A percentile compares a stretch with the other conserved stretches of the same genome.
phyloP scores from a whole-genome alignment of 2,888 invertebrate species.

The Smittia aterrima region DNA sequence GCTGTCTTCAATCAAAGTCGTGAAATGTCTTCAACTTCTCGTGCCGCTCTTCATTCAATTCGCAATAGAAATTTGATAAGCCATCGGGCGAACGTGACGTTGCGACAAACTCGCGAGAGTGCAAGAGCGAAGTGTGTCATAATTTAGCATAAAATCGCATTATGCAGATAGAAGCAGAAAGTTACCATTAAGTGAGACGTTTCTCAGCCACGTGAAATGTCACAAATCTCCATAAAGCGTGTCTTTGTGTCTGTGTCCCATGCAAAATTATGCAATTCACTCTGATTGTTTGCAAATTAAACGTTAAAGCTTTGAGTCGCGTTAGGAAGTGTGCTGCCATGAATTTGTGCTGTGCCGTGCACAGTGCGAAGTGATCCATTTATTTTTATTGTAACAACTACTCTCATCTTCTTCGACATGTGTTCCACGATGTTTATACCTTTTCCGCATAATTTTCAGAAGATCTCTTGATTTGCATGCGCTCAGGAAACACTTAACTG shows the following conservation, averaged over 20 bases:
- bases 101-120: neutral
- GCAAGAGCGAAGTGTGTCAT: neutral
- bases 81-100: neutral
- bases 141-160: slow-evolving; percentile 1
- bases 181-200: neutral
- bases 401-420: slow-evolving; percentile 26
- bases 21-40: neutral
- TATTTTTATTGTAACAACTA: neutral
- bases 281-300: slow-evolving; percentile 35
- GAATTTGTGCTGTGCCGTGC: neutral
- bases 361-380: slow-evolving; percentile 30
- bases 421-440: neutral
- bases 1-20: neutral
- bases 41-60: neutral
- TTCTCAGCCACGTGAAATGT: neutral
- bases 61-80: neutral
- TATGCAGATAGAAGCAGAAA: neutral
- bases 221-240: neutral
- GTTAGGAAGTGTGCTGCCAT: slow-evolving; percentile 33
- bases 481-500: neutral
- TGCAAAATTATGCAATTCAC: slow-evolving; percentile 28
- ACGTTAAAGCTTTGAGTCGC: neutral
- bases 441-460: neutral
- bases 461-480: slow-evolving; percentile 8
- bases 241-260: neutral